Evolutionary conservation across 2,113 vertebrate genomes (phyloP).

Genomic region (Arenaria interpres): DNA sequence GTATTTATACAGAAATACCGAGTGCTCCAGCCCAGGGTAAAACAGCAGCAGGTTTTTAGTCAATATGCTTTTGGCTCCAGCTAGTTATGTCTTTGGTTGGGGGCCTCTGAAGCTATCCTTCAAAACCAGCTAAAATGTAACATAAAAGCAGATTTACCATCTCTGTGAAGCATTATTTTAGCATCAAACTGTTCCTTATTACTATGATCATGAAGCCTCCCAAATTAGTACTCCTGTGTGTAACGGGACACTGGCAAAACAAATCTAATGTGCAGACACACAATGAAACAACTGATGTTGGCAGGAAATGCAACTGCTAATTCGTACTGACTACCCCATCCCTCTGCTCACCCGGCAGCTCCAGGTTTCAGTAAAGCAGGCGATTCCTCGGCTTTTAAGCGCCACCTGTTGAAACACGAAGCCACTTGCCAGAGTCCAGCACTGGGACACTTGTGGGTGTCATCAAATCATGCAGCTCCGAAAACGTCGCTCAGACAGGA

Average conservation of each 20-base stretch:
- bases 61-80: background rate
- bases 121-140: background rate
- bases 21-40: background rate
- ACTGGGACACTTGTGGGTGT: background rate
- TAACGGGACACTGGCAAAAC: background rate
- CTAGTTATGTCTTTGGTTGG: background rate
- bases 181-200: background rate
- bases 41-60: background rate
- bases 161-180: background rate
- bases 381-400: background rate
- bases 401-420: background rate
- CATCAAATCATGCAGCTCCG: background rate
- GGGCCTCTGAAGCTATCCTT: background rate
- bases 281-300: background rate
- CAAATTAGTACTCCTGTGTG: background rate
- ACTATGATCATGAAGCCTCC: background rate
- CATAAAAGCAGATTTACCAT: background rate
- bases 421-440: background rate
- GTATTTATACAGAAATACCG: background rate
- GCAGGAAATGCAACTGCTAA: background rate
- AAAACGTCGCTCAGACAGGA: fast-evolving
- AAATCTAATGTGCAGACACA: background rate
- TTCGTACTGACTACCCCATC: fast-evolving
- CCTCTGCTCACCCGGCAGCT: background rate
- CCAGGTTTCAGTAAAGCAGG: fast-evolving